phyloP scores from a whole-genome alignment of 2,797 vertebrate genomes.

The Pseudochirops cupreus region DNA sequence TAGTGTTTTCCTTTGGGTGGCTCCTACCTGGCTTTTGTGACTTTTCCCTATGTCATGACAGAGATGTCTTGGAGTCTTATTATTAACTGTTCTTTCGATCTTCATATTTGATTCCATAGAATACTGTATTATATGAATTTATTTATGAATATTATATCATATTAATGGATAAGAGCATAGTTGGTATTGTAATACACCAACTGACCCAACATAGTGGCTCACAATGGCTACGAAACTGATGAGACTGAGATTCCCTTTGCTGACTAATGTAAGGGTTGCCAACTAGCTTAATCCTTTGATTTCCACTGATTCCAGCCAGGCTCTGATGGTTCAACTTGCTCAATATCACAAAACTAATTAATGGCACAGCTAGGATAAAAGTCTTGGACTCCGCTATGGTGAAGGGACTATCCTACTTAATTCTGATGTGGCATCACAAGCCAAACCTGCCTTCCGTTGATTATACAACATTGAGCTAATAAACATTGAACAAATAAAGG shows the following conservation, averaged over 20 bases:
- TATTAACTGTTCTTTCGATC: not conserved
- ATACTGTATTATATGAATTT: not conserved
- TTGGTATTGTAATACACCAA: not conserved
- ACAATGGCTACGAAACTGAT: not conserved
- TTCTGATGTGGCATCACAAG: not conserved
- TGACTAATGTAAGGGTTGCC: not conserved
- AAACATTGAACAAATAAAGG: not conserved
- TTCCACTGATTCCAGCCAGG: not conserved
- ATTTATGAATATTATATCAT: not conserved
- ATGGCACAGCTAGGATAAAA: not conserved
- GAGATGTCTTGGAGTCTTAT: not conserved
- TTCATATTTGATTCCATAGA: not conserved
- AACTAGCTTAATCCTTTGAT: not conserved
- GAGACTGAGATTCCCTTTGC: not conserved
- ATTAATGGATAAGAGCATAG: not conserved
- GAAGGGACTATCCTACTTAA: not conserved
- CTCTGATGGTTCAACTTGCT: not conserved
- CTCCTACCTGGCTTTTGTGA: not conserved
- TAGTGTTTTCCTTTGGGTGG: not conserved
- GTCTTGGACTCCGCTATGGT: not conserved
- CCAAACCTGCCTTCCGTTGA: not conserved
- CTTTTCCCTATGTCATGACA: not conserved
- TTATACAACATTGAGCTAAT: not conserved
- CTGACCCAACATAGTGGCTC: not conserved
- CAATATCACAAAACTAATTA: not conserved